Base-by-base conservation (phyloP, 2,888 invertebrate species). In the Drosophila anomalipes region DNA sequence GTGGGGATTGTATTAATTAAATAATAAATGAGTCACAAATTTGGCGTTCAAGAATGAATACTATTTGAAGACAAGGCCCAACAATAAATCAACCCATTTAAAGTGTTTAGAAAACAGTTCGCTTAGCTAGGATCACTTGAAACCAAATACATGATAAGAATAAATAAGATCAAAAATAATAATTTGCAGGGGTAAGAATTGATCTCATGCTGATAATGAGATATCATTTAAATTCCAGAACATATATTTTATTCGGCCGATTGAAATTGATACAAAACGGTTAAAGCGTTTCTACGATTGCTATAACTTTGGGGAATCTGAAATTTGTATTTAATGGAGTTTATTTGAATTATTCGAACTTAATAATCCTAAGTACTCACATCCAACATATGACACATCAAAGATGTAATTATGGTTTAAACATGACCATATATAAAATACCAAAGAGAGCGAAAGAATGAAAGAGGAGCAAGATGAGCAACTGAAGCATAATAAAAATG, bases 401-500 rank as follows among this genome's bases (percentile, higher is more conserved):
- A 10, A 41, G 39, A n/a, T 16, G 16, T 30, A 68, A 69, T 69
- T 57, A 37, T 35, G 22, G 58, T 4, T 53, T 58, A 32, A 57
- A 32, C 54, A 28, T 39, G 41, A 41, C 10, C 41, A 3, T 10
- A 5, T 16, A 28, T 19, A 22, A 28, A 7, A 35, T 35, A 10
- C 26, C 49, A 49, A 37, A 1, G 12, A 56, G 19, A 9, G 14
- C 9, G 14, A 28, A 14, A 9, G 19, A 28, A 14, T 37, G 28
- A 39, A 57, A 14, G 12, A 16, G 3, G 39, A 39, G 28, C 6
- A 2, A 2, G 10, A 16, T 33, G 14, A 16, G 35, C 35, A 14
- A 39, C 9, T 30, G 57, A 14, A 51, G 49, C 41, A 44, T 22
- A 16, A 28, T 19, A 28, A 19, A 19, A 19, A 3, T 52, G 52